Conservation (phyloP, 2,797 vertebrate genomes). For the Pantherophis vulpinus region DNA sequence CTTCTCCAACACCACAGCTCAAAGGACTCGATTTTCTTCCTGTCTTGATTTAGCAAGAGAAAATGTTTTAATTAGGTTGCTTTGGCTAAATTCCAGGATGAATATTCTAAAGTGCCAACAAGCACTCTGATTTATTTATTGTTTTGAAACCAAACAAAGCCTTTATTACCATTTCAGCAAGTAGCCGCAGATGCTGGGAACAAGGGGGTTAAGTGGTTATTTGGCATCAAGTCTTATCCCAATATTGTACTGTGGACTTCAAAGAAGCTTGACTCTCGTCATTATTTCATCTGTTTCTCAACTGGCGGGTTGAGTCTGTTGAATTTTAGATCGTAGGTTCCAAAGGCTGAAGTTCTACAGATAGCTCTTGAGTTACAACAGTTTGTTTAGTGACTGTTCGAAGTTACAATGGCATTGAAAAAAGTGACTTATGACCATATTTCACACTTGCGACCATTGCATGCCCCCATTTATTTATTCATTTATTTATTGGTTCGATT, state of each 20-base stretch:
- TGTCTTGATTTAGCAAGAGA: conserved; percentile 22
- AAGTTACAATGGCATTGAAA: no score
- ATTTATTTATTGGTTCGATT: no score
- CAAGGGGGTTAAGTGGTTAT: background rate
- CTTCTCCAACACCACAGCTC: background rate
- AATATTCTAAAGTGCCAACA: conserved; percentile 2
- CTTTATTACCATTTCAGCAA: background rate
- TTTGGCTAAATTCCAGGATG: background rate
- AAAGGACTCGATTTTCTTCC: background rate
- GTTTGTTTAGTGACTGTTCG: no score
- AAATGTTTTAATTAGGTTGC: background rate
- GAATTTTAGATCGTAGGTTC: background rate
- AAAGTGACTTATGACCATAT: no score
- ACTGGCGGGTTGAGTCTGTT: background rate
- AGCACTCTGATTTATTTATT: background rate
- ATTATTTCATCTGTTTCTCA: background rate
- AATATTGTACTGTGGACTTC: background rate
- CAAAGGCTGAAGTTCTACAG: background rate
- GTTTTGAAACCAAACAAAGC: background rate
- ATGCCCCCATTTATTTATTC: no score
- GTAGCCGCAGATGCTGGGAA: background rate
- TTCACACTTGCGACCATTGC: no score
- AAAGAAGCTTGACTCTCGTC: background rate
- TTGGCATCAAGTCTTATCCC: background rate
- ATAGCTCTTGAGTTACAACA: no score